Evolutionary conservation across 2,797 vertebrate species (phyloP).

Genomic region (Neomorphus geoffroyi): DNA sequence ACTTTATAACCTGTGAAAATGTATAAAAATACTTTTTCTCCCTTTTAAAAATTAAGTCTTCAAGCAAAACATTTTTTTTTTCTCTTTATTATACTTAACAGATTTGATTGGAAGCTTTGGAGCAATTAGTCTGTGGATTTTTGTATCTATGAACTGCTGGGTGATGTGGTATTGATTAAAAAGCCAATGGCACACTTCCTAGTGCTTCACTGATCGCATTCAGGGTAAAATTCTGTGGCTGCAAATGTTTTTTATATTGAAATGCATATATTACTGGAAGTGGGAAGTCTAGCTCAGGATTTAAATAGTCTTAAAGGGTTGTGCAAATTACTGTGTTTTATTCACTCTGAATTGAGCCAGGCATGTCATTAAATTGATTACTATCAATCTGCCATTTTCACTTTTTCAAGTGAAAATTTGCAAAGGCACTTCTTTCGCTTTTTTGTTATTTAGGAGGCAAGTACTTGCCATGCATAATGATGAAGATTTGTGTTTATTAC

Average conservation of each 20-base stretch:
- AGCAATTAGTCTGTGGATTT: not conserved
- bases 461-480: not conserved
- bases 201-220: not conserved
- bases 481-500: not conserved
- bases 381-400: not conserved
- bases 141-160: not conserved
- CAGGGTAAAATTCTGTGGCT: not conserved
- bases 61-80: not conserved
- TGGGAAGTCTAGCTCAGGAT: not conserved
- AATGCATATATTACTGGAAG: not conserved
- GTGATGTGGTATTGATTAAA: slow-evolving; percentile 19
- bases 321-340: not conserved
- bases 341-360: not conserved
- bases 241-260: not conserved
- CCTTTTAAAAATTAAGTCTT: not conserved
- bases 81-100: not conserved
- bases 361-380: not conserved
- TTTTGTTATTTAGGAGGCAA: not conserved
- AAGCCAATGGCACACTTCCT: not conserved
- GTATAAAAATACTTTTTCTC: not conserved
- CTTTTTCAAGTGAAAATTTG: not conserved
- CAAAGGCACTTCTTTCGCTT: not conserved
- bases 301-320: not conserved
- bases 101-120: not conserved
- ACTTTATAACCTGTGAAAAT: not conserved